Evolutionary conservation across 2,797 vertebrate species (phyloP).

Genomic region (Lacerta viridis): DNA sequence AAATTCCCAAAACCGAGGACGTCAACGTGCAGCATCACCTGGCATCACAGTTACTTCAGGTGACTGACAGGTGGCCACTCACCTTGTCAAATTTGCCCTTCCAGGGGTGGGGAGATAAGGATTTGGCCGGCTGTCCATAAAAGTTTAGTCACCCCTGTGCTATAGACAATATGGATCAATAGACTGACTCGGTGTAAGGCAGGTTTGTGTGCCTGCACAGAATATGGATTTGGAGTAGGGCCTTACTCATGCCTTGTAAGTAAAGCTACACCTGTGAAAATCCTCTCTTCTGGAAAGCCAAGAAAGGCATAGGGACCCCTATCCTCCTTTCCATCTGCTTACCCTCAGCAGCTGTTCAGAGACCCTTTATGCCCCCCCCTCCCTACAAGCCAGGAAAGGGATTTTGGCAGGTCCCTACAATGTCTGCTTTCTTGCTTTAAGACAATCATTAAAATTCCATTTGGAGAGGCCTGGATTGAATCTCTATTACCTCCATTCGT

Average conservation of each 20-base stretch:
- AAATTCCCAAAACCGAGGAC: too few species aligned
- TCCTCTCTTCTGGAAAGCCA: background rate
- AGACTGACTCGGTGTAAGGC: background rate
- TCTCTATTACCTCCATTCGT: background rate
- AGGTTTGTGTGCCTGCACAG: background rate
- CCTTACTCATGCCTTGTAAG: background rate
- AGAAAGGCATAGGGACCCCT: background rate
- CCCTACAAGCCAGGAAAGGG: background rate
- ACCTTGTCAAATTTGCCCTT: too few species aligned
- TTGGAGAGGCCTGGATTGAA: conserved; percentile 45
- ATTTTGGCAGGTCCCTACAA: background rate
- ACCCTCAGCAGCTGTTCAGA: conserved; percentile 1
- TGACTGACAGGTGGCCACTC: too few species aligned
- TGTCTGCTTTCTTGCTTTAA: conserved; percentile 19
- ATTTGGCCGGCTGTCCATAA: too few species aligned
- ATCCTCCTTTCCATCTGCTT: background rate
- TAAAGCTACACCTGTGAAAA: conserved; percentile 3
- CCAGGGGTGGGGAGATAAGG: too few species aligned
- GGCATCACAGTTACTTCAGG: too few species aligned
- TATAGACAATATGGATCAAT: too few species aligned
- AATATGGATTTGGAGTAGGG: background rate
- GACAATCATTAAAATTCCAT: conserved; percentile 36
- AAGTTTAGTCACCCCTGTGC: too few species aligned
- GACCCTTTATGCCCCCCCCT: background rate
- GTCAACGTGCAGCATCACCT: too few species aligned